Evolutionary conservation across 30 jellyfish, hydroid and myxozoan genomes (phyloP).

Genomic region (Chrysaora quinquecirrha): DNA sequence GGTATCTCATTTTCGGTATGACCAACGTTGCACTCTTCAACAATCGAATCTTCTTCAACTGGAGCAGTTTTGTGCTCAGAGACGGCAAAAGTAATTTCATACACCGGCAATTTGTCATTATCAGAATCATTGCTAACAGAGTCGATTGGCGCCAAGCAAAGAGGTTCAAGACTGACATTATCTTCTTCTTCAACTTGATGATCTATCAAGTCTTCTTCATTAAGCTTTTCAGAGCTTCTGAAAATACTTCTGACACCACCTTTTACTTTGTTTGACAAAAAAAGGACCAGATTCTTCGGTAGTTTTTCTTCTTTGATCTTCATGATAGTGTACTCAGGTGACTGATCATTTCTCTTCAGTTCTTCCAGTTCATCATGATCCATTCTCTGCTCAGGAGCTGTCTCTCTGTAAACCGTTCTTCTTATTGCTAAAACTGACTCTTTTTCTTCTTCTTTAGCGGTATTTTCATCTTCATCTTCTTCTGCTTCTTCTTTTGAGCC

Average conservation of each 20-base stretch:
- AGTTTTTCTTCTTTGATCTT: background rate
- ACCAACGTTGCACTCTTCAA: background rate
- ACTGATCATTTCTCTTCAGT: background rate
- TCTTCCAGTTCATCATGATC: background rate
- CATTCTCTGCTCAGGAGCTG: background rate
- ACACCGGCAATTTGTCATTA: background rate
- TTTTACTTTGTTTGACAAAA: background rate
- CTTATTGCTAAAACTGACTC: background rate
- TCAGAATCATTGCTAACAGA: too few relatives aligned
- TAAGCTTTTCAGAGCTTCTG: background rate
- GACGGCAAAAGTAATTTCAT: background rate
- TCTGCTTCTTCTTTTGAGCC: background rate
- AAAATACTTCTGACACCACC: background rate
- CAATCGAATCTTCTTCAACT: background rate
- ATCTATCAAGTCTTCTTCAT: background rate
- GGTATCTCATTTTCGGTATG: background rate
- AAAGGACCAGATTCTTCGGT: background rate
- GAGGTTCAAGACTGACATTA: background rate
- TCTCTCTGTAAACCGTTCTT: background rate
- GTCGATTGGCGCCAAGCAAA: background rate
- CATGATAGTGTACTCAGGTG: background rate
- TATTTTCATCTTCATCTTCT: background rate
- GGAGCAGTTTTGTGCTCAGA: background rate
- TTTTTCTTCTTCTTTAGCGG: background rate
- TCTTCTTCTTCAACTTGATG: background rate